Evolutionary conservation across 2,797 vertebrate genomes (phyloP).

Genomic region (Gymnodraco acuticeps): DNA sequence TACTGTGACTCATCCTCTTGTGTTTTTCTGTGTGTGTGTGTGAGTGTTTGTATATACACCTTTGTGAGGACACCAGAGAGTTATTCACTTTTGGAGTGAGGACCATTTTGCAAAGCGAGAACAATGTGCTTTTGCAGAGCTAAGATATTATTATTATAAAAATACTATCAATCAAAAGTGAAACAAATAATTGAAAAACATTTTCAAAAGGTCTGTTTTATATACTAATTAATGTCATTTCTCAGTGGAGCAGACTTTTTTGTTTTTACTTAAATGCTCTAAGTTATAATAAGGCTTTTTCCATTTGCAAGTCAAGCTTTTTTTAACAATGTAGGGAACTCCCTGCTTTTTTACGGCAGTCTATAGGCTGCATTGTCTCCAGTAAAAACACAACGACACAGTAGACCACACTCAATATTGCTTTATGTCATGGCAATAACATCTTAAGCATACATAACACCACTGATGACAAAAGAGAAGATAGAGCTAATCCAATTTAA

Average conservation of each 20-base stretch:
- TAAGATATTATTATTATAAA: too few species aligned
- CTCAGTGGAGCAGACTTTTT: not conserved
- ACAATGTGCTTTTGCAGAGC: not conserved
- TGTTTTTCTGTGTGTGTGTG: conserved; percentile 22
- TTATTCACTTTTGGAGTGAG: too few species aligned
- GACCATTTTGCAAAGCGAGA: too few species aligned
- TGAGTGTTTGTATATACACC: too few species aligned
- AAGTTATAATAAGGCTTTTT: conserved; percentile 22
- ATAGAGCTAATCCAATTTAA: conserved; percentile 52
- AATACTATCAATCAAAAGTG: too few species aligned
- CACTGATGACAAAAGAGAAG: conserved; percentile 48
- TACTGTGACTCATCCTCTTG: conserved; percentile 25
- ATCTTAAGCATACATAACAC: conserved; percentile 39
- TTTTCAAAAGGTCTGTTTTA: not conserved
- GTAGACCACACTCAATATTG: conserved; percentile 51
- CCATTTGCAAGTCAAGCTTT: not conserved
- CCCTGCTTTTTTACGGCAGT: conserved; percentile 26
- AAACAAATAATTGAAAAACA: not conserved
- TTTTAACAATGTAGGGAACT: not conserved
- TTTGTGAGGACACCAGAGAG: too few species aligned
- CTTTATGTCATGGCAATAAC: conserved; percentile 56
- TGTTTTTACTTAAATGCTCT: not conserved
- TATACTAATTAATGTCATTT: not conserved
- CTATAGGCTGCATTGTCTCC: conserved; percentile 20
- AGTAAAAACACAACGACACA: conserved; percentile 44